These are phyloP conservation scores for Acrossocheilus wenchowensis DNA, from an alignment of 2,797 vertebrate genomes.

Conservation along the genomic window DNA sequence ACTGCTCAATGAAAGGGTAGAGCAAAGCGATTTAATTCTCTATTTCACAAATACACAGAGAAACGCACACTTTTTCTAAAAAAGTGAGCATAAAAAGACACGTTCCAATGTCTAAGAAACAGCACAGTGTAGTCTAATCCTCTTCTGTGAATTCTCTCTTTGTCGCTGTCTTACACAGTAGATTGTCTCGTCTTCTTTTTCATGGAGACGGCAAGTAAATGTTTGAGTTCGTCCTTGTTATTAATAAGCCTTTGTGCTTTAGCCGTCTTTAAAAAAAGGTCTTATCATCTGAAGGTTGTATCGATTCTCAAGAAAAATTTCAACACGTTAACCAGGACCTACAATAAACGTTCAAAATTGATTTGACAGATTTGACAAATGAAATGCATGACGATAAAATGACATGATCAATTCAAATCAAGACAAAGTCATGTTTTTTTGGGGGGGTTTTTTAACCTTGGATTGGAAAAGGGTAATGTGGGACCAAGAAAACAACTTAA, in stretches of 20 bases:
- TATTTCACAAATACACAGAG: neutral
- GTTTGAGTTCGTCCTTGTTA: neutral
- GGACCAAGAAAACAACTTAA: neutral
- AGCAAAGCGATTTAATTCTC: conserved; percentile 16
- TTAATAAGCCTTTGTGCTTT: neutral
- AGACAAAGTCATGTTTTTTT: neutral
- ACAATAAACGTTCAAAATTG: neutral
- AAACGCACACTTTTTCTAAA: neutral
- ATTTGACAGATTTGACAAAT: neutral
- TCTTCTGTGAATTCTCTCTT: conserved; percentile 14
- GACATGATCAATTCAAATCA: neutral
- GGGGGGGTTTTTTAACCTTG: no score
- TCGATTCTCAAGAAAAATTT: neutral
- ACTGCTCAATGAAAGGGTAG: conserved; percentile 21
- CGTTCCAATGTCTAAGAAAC: neutral
- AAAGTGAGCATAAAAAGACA: neutral
- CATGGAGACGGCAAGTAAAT: neutral
- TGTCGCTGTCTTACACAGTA: neutral
- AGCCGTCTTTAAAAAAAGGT: neutral
- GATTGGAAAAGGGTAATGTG: neutral
- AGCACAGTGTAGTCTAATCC: conserved; percentile 3
- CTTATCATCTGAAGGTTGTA: conserved; percentile 1
- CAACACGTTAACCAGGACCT: neutral
- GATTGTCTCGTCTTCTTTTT: neutral
- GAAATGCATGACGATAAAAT: neutral